A percentile compares a stretch with the other conserved stretches of the same genome.
These are phyloP conservation scores for Orgyia antiqua DNA, from an alignment of 2,888 invertebrate species.

Conservation along the genomic window DNA sequence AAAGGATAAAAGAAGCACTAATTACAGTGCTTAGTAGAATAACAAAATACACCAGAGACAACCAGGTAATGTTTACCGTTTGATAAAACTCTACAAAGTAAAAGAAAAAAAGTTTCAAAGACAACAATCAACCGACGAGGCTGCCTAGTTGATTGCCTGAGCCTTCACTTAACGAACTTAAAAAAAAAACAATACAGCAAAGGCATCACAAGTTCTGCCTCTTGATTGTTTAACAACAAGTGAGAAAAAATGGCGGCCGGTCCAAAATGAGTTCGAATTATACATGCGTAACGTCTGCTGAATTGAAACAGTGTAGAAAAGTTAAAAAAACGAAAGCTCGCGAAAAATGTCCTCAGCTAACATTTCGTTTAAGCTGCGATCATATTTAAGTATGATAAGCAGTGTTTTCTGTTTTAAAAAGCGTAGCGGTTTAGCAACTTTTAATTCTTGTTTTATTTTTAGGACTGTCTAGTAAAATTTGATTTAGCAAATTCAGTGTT, in stretches of 20 bases:
- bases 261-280: conserved; percentile 42
- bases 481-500: not conserved
- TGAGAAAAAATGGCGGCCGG: conserved; percentile 23
- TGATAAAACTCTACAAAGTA: conserved; percentile 20
- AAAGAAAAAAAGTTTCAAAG: conserved; percentile 25
- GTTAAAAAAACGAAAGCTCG: conserved; percentile 7
- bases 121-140: conserved; percentile 28
- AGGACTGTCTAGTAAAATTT: not conserved
- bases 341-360: conserved; percentile 13
- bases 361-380: conserved; percentile 22
- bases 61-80: conserved; percentile 26
- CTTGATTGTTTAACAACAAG: conserved; percentile 34
- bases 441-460: conserved; percentile 5
- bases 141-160: conserved; percentile 36
- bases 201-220: conserved; percentile 27
- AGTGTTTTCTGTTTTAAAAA: conserved; percentile 15
- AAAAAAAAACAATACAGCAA: conserved; percentile 30
- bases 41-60: conserved; percentile 17
- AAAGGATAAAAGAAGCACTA: conserved; percentile 15
- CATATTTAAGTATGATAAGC: conserved; percentile 26
- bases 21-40: conserved; percentile 18
- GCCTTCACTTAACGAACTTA: conserved; percentile 39
- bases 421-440: conserved; percentile 6
- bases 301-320: conserved; percentile 27
- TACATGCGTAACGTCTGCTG: conserved; percentile 48